phyloP scores from a whole-genome alignment of 1,140 invertebrate genomes.

The Bombus breviceps region DNA sequence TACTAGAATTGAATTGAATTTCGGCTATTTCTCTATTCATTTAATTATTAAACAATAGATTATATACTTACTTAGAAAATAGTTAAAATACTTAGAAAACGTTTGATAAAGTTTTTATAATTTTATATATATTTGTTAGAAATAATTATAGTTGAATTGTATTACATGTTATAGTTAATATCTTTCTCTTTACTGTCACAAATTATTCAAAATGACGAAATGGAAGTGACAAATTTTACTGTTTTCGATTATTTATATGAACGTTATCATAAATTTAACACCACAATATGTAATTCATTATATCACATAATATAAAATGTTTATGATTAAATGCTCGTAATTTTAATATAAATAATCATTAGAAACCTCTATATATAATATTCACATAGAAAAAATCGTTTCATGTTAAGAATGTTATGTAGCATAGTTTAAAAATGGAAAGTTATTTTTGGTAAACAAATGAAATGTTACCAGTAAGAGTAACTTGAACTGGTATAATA shows the following conservation, averaged over 20 bases:
- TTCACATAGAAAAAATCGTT: background rate
- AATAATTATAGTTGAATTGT: background rate
- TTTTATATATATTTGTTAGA: background rate
- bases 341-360: conserved; percentile 2
- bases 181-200: background rate
- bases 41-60: background rate
- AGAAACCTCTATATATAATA: background rate
- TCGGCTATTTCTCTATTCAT: background rate
- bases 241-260: background rate
- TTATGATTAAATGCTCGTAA: background rate
- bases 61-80: background rate
- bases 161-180: background rate
- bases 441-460: background rate
- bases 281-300: background rate
- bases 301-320: background rate
- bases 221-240: background rate
- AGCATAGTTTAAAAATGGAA: background rate
- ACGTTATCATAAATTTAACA: background rate
- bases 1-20: background rate
- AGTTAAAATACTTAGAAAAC: background rate
- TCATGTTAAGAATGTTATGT: background rate
- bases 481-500: background rate
- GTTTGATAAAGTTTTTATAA: background rate
- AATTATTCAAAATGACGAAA: background rate
- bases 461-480: background rate